These are phyloP conservation scores for Eublepharis macularius DNA, from an alignment of 2,113 vertebrate genomes.

Conservation along the genomic window DNA sequence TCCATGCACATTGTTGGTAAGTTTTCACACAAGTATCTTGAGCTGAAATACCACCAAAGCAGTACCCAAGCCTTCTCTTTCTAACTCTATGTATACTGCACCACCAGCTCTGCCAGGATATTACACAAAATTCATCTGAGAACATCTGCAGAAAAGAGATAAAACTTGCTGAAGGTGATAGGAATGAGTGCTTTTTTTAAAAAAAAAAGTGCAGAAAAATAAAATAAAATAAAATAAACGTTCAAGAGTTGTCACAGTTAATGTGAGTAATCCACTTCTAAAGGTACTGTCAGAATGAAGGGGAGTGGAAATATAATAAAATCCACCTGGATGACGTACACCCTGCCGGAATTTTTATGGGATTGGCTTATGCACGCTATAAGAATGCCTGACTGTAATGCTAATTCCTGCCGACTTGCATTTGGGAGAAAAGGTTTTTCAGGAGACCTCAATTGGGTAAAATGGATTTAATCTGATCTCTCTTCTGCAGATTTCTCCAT, in stretches of 20 bases:
- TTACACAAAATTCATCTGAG: slow-evolving; percentile 25
- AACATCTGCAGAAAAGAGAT: slow-evolving; percentile 45
- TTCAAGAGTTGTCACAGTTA: slow-evolving; percentile 55
- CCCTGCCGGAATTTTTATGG: slow-evolving; percentile 63
- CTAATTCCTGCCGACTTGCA: slow-evolving; percentile 55
- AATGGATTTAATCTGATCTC: neutral
- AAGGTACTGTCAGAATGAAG: slow-evolving; percentile 62
- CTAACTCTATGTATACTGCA: neutral
- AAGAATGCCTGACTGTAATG: slow-evolving; percentile 59
- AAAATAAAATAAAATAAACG: slow-evolving; percentile 39
- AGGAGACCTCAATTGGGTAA: neutral
- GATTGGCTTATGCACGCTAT: slow-evolving; percentile 46
- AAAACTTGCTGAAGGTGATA: slow-evolving; percentile 23
- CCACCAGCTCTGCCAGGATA: neutral
- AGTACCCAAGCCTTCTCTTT: neutral
- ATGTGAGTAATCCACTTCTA: slow-evolving; percentile 55
- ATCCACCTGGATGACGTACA: slow-evolving; percentile 56
- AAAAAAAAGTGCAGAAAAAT: neutral
- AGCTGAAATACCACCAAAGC: neutral
- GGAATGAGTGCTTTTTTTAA: slow-evolving; percentile 24
- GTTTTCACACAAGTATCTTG: no score
- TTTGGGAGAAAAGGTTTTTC: slow-evolving; percentile 37
- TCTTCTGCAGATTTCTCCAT: rapidly evolving
- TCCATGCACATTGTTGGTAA: neutral
- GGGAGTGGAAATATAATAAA: slow-evolving; percentile 56